Conservation (phyloP, 2,797 vertebrate genomes). For the Melanotaenia nigrans region DNA sequence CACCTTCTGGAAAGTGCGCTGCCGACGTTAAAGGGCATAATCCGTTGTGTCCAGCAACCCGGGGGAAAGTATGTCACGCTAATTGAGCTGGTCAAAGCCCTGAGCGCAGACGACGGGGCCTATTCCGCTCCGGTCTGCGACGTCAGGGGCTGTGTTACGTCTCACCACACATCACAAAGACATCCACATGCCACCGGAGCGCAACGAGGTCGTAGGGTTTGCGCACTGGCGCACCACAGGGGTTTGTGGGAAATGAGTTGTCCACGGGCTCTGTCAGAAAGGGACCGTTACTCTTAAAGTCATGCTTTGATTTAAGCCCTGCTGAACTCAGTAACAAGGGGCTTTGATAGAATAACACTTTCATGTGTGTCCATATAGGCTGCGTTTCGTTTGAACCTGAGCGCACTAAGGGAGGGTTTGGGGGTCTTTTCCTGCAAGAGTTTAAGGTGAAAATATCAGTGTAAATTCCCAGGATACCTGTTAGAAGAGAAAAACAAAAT, state of each 20-base stretch:
- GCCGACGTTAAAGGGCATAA: conserved; percentile 47
- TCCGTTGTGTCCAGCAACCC: conserved; percentile 44
- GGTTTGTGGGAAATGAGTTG: not conserved
- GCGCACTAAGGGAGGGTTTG: not conserved
- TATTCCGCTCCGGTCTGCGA: conserved; percentile 48
- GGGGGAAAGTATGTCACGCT: conserved; percentile 73
- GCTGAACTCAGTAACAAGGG: conserved; percentile 1
- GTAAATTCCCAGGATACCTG: not conserved
- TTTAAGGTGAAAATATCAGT: not conserved
- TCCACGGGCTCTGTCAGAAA: not conserved
- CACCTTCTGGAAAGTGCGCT: conserved; percentile 31
- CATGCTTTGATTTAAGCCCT: conserved; percentile 34
- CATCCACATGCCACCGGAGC: not conserved
- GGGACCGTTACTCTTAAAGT: conserved; percentile 1
- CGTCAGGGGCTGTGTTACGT: conserved; percentile 47
- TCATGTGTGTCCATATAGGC: conserved; percentile 14
- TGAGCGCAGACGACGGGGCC: conserved; percentile 17
- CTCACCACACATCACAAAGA: conserved; percentile 7
- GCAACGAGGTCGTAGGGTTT: not conserved
- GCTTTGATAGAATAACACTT: conserved; percentile 31
- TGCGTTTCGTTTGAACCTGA: not conserved
- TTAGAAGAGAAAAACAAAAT: not conserved
- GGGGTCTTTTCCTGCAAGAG: not conserved
- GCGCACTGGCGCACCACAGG: not conserved
- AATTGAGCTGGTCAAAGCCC: conserved; percentile 71